These are phyloP conservation scores for Etia nguti DNA, from an alignment of 2,113 vertebrate genomes.

Conservation along the genomic window DNA sequence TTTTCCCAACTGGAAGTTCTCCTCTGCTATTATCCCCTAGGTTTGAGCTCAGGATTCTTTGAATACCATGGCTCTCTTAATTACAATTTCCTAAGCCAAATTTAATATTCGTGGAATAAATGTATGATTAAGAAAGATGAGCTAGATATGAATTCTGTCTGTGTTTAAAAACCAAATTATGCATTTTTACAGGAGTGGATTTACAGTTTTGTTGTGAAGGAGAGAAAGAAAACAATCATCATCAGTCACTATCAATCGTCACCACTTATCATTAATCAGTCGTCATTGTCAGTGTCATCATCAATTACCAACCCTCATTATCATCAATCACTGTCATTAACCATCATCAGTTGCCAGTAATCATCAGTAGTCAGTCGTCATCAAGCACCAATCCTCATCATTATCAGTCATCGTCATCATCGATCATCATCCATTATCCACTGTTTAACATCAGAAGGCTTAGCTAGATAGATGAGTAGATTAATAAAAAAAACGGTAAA, in stretches of 20 bases:
- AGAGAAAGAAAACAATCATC: not conserved
- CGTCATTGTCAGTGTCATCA: not conserved
- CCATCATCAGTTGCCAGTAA: too few relatives aligned
- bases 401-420: not conserved
- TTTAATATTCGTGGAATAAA: not conserved
- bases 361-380: not conserved
- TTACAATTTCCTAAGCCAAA: not conserved
- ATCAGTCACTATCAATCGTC: not conserved
- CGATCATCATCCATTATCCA: not conserved
- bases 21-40: not conserved
- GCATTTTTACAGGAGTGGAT: not conserved
- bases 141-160: not conserved
- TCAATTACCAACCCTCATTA: not conserved
- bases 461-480: not conserved
- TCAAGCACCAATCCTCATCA: not conserved
- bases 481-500: not conserved
- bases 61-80: not conserved
- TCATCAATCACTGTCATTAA: not conserved
- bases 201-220: not conserved
- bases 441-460: not conserved
- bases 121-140: not conserved
- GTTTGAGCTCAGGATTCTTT: not conserved
- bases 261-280: not conserved
- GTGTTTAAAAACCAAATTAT: not conserved
- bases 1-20: not conserved